Evolutionary conservation across 2,888 invertebrate species (phyloP), one percentile per base, ranked within the genome.

Genomic region (Tetheella fluctuosa): DNA sequence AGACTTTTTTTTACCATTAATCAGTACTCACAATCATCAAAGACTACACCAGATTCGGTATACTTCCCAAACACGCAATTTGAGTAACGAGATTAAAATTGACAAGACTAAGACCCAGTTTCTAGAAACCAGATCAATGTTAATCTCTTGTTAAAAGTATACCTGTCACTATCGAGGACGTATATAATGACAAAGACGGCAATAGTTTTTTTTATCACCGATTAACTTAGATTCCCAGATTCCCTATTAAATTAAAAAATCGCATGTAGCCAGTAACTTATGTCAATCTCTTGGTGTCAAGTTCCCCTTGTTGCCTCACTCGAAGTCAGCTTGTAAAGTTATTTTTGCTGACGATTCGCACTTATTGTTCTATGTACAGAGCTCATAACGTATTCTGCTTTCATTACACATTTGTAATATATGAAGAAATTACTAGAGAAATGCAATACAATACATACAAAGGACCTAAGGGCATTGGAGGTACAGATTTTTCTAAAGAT

Each of bases 261-360:
- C 15, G 25, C 30, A 30, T n/a, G 17, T 12, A 12, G 13, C 23
- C 8, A 5, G 12, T 34, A 23, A 23, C 55, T 23, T 37, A 23
- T 10, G 55, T 23, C 52, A 55, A 55, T 53, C 4, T 5, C 6
- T 23, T 20, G 52, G 17, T 58, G 37, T 25, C 25, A 30, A 57
- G 57, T 48, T 58, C 28, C 13, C 52, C 28, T 42, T 64, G 37
- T 55, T 37, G 58, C 52, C 54, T 59, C 52, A 54, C 57, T 58
- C 20, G 52, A 59, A 60, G 37, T 42, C 37, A 20, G 57, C 12
- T 59, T 56, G 53, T 48, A 58, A 60, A 61, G 55, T 58, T 57
- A 55, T 59, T 61, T 52, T 56, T 34, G 54, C 58, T 52, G 39
- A 52, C 48, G 34, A 58, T 58, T 58, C 58, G 52, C 25, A 23